phyloP scores from a whole-genome alignment of 2,888 invertebrate genomes.

The Ectemnius cavifrons region DNA sequence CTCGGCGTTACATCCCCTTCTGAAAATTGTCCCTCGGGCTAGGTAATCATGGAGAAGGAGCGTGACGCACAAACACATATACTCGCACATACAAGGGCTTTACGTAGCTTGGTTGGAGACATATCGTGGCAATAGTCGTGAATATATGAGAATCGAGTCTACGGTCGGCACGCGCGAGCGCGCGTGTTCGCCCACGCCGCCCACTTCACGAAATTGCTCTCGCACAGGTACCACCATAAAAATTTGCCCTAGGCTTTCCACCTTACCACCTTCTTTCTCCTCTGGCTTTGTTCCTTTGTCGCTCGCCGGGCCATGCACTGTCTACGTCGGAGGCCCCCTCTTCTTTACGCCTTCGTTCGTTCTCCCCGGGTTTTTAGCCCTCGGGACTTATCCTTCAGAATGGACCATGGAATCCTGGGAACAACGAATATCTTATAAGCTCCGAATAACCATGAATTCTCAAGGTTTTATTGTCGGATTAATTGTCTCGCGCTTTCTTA shows the following conservation, averaged over 20 bases:
- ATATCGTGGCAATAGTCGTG: slow-evolving; percentile 36
- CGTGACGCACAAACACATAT: too few relatives aligned
- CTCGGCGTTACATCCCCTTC: too few relatives aligned
- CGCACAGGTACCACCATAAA: slow-evolving; percentile 2
- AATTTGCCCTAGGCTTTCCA: slow-evolving; percentile 10
- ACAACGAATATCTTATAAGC: too few relatives aligned
- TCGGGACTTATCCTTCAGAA: slow-evolving; percentile 1
- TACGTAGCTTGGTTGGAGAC: slow-evolving; percentile 14
- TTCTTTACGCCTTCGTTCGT: background rate
- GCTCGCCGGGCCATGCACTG: background rate
- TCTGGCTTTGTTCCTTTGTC: background rate
- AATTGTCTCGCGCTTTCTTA: too few relatives aligned
- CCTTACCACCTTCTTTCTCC: slow-evolving; percentile 14
- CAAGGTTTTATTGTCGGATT: too few relatives aligned
- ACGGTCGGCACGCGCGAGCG: slow-evolving; percentile 13
- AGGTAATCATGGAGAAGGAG: too few relatives aligned
- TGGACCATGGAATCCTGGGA: background rate
- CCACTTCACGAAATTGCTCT: slow-evolving; percentile 19
- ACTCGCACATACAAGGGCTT: too few relatives aligned
- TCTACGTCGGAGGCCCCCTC: background rate
- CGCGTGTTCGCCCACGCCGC: background rate
- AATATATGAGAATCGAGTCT: slow-evolving; percentile 29
- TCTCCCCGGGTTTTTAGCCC: background rate
- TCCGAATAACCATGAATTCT: too few relatives aligned
- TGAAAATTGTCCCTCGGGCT: too few relatives aligned